Evolutionary conservation across 1,140 invertebrate species (phyloP).

Genomic region (Centruroides vittatus): DNA sequence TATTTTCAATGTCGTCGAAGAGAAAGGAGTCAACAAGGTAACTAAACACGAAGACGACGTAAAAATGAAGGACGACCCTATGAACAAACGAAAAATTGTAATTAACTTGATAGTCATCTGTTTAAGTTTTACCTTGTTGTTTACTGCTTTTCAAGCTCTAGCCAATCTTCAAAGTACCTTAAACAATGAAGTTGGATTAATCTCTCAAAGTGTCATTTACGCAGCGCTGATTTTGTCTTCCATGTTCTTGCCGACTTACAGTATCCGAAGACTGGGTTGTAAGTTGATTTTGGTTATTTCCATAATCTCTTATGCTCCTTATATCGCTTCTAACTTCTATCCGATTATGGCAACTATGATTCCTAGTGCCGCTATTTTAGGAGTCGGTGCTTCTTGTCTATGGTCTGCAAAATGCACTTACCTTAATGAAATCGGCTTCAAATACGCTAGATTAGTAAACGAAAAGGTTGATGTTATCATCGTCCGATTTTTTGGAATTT

Average conservation of each 20-base stretch:
- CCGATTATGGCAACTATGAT: constrained; percentile 22
- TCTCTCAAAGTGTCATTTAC: constrained; percentile 23
- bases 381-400: constrained; percentile 34
- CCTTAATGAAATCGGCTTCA: constrained; percentile 31
- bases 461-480: constrained; percentile 1
- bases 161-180: constrained; percentile 12
- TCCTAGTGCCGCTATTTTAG: constrained; percentile 30
- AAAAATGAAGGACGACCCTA: no score
- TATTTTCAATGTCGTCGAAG: no score
- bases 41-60: no score
- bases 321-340: constrained; percentile 31
- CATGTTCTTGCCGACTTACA: constrained; percentile 12
- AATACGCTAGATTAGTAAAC: not conserved
- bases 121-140: not conserved
- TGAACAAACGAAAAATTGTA: no score
- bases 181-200: constrained; percentile 8
- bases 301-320: constrained; percentile 28
- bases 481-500: constrained; percentile 4
- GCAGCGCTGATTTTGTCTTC: constrained; percentile 20
- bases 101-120: no score
- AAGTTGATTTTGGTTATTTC: constrained; percentile 30
- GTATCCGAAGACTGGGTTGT: constrained; percentile 24
- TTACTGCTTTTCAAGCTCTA: constrained; percentile 5
- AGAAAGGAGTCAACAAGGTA: no score
- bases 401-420: constrained; percentile 40